Percentiles rank a stretch among this genome's conserved stretches.
Conservation (phyloP, 2,888 invertebrate species). For the Dorcus hopei region DNA sequence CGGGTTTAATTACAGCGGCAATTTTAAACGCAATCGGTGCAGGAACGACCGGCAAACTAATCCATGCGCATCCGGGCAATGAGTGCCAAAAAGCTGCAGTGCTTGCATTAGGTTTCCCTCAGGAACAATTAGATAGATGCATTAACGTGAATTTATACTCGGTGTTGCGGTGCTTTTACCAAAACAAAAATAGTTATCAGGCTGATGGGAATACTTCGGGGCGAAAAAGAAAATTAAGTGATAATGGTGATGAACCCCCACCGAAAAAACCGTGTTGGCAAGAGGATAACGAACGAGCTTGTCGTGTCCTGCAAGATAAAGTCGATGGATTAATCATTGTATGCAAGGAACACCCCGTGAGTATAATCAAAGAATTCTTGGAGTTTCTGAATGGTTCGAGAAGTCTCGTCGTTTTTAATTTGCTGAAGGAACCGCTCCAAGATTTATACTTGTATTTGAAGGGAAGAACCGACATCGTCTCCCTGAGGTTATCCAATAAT, state of each 20-base stretch:
- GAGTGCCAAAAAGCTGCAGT: constrained; percentile 76
- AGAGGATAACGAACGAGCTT: constrained; percentile 64
- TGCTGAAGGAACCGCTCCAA: constrained; percentile 77
- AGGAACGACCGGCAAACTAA: constrained; percentile 60
- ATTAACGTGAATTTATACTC: constrained; percentile 75
- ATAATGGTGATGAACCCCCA: constrained; percentile 11
- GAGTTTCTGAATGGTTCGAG: constrained; percentile 77
- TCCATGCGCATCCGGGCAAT: constrained; percentile 80
- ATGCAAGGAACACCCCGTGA: constrained; percentile 82
- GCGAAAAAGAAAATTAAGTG: constrained; percentile 11
- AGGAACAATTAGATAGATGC: constrained; percentile 67
- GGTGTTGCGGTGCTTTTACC: constrained; percentile 66
- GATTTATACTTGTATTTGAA: constrained; percentile 80
- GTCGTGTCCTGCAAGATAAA: constrained; percentile 59
- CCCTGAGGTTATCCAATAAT: constrained; percentile 76
- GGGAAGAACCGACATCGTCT: constrained; percentile 66
- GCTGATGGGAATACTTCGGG: neutral
- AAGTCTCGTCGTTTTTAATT: constrained; percentile 81
- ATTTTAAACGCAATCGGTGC: constrained; percentile 74
- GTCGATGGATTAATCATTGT: constrained; percentile 76
- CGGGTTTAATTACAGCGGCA: constrained; percentile 80
- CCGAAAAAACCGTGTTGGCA: constrained; percentile 66
- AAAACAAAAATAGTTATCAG: constrained; percentile 45
- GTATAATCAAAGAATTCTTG: constrained; percentile 70
- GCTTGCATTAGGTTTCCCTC: constrained; percentile 74